phyloP scores from a whole-genome alignment of 2,113 vertebrate species.

The Microcebus tavaratra region DNA sequence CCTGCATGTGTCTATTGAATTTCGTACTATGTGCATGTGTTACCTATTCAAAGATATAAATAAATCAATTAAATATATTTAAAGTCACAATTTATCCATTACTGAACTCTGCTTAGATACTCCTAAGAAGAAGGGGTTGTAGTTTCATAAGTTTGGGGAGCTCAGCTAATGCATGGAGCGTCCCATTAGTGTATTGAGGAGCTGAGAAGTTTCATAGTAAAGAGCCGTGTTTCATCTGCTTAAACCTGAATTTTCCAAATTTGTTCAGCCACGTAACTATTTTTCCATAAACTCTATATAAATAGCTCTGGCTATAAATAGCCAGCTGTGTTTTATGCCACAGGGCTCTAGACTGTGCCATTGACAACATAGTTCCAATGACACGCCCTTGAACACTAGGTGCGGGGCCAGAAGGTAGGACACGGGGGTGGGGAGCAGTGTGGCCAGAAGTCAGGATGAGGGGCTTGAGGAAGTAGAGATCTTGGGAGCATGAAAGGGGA shows the following conservation, averaged over 20 bases:
- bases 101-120: background rate
- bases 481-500: background rate
- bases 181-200: background rate
- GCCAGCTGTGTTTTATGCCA: background rate
- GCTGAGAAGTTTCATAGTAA: background rate
- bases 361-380: background rate
- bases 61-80: background rate
- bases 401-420: background rate
- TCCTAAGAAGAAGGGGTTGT: background rate
- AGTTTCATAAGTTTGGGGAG: background rate
- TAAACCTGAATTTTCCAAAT: conserved; percentile 30
- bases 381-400: background rate
- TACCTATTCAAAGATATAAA: too few relatives aligned
- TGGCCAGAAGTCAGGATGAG: background rate
- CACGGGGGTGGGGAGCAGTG: rapidly evolving
- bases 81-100: background rate
- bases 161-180: background rate
- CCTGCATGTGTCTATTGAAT: background rate
- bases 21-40: background rate
- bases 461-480: background rate
- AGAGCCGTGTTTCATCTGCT: background rate
- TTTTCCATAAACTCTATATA: conserved; percentile 24
- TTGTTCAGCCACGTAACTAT: background rate
- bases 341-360: background rate
- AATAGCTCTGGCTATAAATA: conserved; percentile 32